These are phyloP conservation scores for Nemapogon koenigi DNA, from an alignment of 2,888 invertebrate species.

Conservation along the genomic window DNA sequence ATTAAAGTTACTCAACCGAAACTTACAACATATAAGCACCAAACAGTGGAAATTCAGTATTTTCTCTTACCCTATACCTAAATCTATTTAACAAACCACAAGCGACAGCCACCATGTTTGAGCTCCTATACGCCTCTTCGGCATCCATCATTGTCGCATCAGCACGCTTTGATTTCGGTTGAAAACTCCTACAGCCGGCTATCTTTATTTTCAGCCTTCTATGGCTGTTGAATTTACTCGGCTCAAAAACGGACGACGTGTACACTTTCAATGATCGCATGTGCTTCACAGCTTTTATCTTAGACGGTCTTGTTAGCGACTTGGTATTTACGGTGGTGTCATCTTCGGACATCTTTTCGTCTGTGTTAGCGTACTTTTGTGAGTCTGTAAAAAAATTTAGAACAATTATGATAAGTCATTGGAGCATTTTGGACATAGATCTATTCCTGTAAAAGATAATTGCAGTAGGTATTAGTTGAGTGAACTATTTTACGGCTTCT, in stretches of 20 bases:
- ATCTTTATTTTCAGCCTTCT: conserved; percentile 9
- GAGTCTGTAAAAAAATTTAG: not conserved
- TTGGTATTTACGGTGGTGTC: not conserved
- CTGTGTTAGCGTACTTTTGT: conserved; percentile 19
- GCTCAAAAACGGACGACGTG: conserved; percentile 28
- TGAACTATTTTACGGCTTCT: no score
- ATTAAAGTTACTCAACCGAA: no score
- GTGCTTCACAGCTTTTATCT: no score
- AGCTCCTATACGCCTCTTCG: conserved; percentile 16
- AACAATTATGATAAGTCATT: not conserved
- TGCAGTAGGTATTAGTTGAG: no score
- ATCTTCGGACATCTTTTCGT: not conserved
- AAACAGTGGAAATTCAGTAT: conserved; percentile 40
- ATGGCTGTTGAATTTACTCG: conserved; percentile 25
- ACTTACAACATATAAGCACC: conserved; percentile 40
- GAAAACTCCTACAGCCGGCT: conserved; percentile 10
- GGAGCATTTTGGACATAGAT: not conserved
- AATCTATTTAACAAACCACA: conserved; percentile 47
- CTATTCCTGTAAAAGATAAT: no score
- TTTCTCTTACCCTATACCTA: conserved; percentile 39
- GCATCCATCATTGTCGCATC: not conserved
- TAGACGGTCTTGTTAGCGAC: not conserved
- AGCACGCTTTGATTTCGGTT: not conserved
- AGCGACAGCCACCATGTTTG: conserved; percentile 27
- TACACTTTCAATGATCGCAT: no score